Conservation (phyloP, 2,113 vertebrate species). For the Columbina picui region DNA sequence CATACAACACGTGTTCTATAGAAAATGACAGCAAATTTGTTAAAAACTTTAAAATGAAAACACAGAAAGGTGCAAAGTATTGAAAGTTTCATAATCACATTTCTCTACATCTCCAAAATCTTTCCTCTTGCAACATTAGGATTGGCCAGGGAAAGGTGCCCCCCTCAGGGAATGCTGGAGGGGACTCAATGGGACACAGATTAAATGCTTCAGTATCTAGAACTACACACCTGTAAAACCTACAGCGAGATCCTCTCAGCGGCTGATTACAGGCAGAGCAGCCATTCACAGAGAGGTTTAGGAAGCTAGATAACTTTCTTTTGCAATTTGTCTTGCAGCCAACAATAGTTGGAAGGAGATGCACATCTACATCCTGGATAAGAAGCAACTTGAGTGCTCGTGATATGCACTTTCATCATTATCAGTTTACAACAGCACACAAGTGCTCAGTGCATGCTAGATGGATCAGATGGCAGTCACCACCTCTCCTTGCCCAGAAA, state of each 20-base stretch:
- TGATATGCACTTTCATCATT: background rate
- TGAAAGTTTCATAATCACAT: background rate
- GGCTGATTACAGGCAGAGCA: background rate
- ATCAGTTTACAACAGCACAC: background rate
- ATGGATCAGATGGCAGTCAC: background rate
- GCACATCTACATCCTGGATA: background rate
- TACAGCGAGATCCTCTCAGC: background rate
- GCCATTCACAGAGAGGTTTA: background rate
- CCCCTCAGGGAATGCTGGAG: background rate
- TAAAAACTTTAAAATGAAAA: background rate
- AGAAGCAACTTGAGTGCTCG: background rate
- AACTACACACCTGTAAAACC: background rate
- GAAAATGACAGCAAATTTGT: background rate
- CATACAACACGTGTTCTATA: background rate
- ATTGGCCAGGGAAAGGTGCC: background rate
- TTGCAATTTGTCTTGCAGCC: background rate
- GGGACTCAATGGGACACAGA: background rate
- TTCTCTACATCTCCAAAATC: background rate
- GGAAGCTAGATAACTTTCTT: background rate
- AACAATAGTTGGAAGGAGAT: background rate
- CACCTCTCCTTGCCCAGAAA: background rate
- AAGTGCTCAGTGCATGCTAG: accelerated
- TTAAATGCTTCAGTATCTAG: background rate
- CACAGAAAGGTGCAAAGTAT: background rate
- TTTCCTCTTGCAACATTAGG: background rate